These are phyloP conservation scores for Mylabris sibirica DNA, from an alignment of 2,888 invertebrate species.

Conservation along the genomic window DNA sequence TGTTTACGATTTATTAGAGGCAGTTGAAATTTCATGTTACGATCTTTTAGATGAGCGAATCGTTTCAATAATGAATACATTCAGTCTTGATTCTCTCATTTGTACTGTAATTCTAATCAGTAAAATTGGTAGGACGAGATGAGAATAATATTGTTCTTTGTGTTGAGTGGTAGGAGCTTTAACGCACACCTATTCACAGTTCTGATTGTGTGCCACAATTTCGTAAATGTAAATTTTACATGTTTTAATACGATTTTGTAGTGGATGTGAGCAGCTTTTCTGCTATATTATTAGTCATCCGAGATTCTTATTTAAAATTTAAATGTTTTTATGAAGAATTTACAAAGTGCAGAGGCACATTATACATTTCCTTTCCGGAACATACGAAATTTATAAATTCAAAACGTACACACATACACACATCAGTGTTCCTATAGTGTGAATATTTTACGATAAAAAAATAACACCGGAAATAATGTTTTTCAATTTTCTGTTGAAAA, in stretches of 20 bases:
- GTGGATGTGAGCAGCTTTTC: neutral
- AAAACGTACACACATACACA: neutral
- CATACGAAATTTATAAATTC: slow-evolving; percentile 11
- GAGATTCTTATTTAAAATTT: slow-evolving; percentile 14
- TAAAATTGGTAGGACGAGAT: neutral
- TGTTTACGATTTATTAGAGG: neutral
- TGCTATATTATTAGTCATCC: neutral
- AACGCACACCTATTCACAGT: neutral
- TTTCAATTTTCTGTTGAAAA: slow-evolving; percentile 44
- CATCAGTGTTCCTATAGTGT: slow-evolving; percentile 3
- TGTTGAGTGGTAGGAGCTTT: neutral
- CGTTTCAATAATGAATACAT: neutral
- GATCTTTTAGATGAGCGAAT: neutral
- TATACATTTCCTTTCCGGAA: neutral
- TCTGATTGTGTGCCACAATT: neutral
- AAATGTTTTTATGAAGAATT: slow-evolving; percentile 2
- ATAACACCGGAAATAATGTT: slow-evolving; percentile 39
- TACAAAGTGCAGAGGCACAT: neutral
- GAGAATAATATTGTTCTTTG: neutral
- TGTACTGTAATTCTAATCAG: neutral
- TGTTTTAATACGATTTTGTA: neutral
- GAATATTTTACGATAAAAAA: slow-evolving; percentile 32
- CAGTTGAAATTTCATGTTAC: neutral
- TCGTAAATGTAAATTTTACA: neutral
- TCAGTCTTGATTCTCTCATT: neutral